Conservation (phyloP, 2,888 invertebrate species). For the Hipparchia semele region DNA sequence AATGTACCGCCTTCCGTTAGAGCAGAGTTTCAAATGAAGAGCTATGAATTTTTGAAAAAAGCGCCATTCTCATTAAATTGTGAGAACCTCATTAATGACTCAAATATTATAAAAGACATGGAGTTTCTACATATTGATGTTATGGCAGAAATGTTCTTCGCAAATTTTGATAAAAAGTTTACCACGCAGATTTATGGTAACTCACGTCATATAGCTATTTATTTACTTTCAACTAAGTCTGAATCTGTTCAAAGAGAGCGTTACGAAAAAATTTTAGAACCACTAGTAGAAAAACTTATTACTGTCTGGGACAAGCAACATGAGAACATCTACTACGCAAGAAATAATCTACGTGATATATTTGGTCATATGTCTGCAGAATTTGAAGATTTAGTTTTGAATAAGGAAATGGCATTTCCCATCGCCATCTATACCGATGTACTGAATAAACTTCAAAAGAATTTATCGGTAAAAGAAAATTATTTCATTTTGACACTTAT, state of each 20-base stretch:
- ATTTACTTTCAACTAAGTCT: conserved; percentile 50
- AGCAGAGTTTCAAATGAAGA: conserved; percentile 54
- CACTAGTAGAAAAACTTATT: conserved; percentile 51
- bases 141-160: conserved; percentile 50
- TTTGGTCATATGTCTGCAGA: conserved; percentile 45
- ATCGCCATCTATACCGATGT: conserved; percentile 48
- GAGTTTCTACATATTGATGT: conserved; percentile 52
- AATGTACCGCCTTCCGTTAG: conserved; percentile 53
- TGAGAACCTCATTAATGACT: conserved; percentile 34
- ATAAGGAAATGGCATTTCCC: conserved; percentile 49
- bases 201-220: conserved; percentile 48
- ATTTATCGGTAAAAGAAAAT: conserved; percentile 53
- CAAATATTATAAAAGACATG: conserved; percentile 50
- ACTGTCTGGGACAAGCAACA: conserved; percentile 47
- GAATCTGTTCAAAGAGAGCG: conserved; percentile 51
- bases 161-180: conserved; percentile 51
- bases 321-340: conserved; percentile 42
- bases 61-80: conserved; percentile 44
- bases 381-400: conserved; percentile 42
- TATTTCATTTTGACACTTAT: conserved; percentile 57
- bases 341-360: conserved; percentile 46
- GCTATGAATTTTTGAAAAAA: conserved; percentile 54
- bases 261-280: conserved; percentile 52
- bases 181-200: conserved; percentile 34
- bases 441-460: conserved; percentile 45